These are phyloP conservation scores for Grammomys surdaster DNA, from an alignment of 2,113 vertebrate species.

Conservation along the genomic window DNA sequence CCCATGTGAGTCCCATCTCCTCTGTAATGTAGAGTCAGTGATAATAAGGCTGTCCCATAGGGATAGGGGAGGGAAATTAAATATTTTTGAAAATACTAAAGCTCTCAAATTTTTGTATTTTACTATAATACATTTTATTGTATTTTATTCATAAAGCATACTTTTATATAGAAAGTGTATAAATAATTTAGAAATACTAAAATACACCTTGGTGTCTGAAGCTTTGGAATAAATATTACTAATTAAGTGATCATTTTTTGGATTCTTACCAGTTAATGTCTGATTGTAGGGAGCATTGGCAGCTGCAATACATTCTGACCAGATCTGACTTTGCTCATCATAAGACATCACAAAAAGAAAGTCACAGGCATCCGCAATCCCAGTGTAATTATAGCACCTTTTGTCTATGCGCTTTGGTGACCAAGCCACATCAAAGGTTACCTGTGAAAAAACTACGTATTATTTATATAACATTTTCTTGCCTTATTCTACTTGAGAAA, in stretches of 20 bases:
- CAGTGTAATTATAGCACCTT: slow-evolving; percentile 95
- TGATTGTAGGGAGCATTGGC: slow-evolving; percentile 94
- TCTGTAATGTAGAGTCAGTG: background rate
- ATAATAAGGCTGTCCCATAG: slow-evolving; percentile 27
- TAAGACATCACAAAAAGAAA: slow-evolving; percentile 99
- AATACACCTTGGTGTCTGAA: slow-evolving; percentile 44
- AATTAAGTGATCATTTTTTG: slow-evolving; percentile 22
- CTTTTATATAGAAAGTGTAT: slow-evolving; percentile 41
- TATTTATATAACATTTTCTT: slow-evolving; percentile 53
- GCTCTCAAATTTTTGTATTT: background rate
- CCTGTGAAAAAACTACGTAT: slow-evolving; percentile 85
- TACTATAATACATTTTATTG: background rate
- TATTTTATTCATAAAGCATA: slow-evolving; percentile 43
- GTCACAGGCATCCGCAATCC: slow-evolving; percentile 94
- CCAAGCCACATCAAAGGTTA: slow-evolving; percentile 98
- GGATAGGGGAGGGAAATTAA: slow-evolving; percentile 44
- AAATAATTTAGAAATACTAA: slow-evolving; percentile 56
- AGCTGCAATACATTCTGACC: slow-evolving; percentile 93
- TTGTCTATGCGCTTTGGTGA: slow-evolving; percentile 92
- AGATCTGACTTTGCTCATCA: slow-evolving; percentile 95
- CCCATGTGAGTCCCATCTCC: background rate
- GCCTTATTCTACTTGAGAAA: slow-evolving; percentile 38
- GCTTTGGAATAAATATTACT: slow-evolving; percentile 41
- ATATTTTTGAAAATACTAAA: slow-evolving; percentile 53
- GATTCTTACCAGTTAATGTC: slow-evolving; percentile 91